Evolutionary conservation across 2,113 vertebrate genomes (phyloP).

Genomic region (Gallinago undulata): DNA sequence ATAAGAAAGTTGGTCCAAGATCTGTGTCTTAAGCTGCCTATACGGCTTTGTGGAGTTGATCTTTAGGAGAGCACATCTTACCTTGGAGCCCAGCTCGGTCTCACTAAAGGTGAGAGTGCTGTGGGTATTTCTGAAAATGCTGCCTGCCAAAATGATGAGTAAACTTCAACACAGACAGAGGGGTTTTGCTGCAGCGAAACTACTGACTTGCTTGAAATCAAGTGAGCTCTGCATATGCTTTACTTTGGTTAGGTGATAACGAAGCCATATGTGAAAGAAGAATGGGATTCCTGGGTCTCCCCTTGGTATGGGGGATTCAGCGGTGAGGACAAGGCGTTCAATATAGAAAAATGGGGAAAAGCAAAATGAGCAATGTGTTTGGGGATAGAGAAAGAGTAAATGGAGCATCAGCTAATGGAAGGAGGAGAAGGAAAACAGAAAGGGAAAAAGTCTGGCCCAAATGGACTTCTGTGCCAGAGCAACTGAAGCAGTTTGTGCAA

Average conservation of each 20-base stretch:
- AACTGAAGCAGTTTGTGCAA: background rate
- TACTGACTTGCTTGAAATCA: background rate
- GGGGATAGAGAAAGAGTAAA: background rate
- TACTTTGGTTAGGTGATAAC: background rate
- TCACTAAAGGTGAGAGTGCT: background rate
- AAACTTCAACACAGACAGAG: background rate
- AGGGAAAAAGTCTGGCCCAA: background rate
- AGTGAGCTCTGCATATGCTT: background rate
- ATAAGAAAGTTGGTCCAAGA: constrained; percentile 33
- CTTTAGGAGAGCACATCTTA: background rate
- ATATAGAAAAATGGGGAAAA: background rate
- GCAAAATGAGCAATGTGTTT: background rate
- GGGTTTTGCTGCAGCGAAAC: background rate
- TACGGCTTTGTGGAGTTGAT: background rate
- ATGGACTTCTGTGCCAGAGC: background rate
- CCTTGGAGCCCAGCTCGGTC: background rate
- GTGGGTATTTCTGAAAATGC: background rate
- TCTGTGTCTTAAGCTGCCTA: background rate
- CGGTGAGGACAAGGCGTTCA: background rate
- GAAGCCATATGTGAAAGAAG: background rate
- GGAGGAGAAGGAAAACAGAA: background rate
- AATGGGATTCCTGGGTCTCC: background rate
- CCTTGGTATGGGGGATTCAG: background rate
- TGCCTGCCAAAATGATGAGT: background rate
- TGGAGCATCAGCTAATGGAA: background rate